Conservation (phyloP, 2,888 invertebrate genomes). For the Aporophyla lueneburgensis region DNA sequence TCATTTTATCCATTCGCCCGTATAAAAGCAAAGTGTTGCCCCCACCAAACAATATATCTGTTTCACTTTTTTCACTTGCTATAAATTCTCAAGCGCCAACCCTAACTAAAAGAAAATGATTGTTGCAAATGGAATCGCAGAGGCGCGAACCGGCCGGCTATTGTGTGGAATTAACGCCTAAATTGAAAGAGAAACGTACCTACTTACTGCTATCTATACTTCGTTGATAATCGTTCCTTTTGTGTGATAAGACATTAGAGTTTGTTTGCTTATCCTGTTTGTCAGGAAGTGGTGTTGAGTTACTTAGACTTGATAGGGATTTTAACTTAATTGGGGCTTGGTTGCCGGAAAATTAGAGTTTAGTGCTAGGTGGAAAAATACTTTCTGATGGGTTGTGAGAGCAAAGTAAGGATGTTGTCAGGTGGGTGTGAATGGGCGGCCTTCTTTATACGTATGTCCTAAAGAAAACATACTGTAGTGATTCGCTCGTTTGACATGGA, state of each 20-base stretch:
- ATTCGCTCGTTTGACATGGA: not conserved
- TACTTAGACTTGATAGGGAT: slow-evolving; percentile 9
- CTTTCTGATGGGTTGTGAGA: not conserved
- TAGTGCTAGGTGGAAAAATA: not conserved
- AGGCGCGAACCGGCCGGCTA: slow-evolving; percentile 45
- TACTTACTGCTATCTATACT: slow-evolving; percentile 23
- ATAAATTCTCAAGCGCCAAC: slow-evolving; percentile 53
- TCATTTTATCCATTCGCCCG: no score
- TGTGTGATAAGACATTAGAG: slow-evolving; percentile 23
- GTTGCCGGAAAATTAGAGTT: not conserved
- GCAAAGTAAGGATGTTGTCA: not conserved
- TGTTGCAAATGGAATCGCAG: slow-evolving; percentile 65
- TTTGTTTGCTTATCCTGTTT: slow-evolving; percentile 18
- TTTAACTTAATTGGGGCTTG: not conserved
- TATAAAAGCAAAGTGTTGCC: no score
- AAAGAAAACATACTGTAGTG: not conserved
- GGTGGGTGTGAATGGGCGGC: not conserved
- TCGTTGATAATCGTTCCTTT: slow-evolving; percentile 39
- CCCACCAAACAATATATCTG: no score
- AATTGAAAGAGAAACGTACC: slow-evolving; percentile 52
- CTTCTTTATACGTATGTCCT: not conserved
- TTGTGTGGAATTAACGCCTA: slow-evolving; percentile 57
- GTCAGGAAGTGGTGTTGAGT: slow-evolving; percentile 11
- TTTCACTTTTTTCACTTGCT: no score
- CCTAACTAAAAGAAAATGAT: slow-evolving; percentile 69